Percentiles rank a stretch among this genome's conserved stretches.
phyloP scores from a whole-genome alignment of 1,140 invertebrate species.

The Centruroides sculpturatus region DNA sequence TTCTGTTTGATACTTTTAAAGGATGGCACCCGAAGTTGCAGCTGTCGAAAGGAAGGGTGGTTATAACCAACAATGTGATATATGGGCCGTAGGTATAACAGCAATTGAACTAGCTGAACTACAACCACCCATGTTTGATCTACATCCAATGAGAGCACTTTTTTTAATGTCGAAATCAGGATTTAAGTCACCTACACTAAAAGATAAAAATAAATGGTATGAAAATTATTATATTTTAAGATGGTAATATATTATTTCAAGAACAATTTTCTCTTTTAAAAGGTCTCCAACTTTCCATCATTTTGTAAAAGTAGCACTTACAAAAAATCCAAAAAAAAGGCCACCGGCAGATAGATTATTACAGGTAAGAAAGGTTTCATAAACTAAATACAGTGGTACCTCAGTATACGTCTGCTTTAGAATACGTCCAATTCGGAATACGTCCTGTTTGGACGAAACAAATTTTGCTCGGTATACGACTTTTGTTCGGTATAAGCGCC shows the following conservation, averaged over 20 bases:
- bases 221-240: neutral
- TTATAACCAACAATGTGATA: conserved; percentile 98
- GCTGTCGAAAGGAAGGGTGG: conserved; percentile 98
- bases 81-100: conserved; percentile 98
- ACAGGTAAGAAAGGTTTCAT: no score
- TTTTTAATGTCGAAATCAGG: conserved; percentile 98
- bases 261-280: neutral
- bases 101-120: conserved; percentile 97
- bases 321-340: conserved; percentile 23
- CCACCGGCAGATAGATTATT: no score
- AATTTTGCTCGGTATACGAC: no score
- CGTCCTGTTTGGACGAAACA: no score
- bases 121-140: conserved; percentile 98
- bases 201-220: conserved; percentile 88
- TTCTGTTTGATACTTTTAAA: neutral
- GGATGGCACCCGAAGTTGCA: conserved; percentile 55
- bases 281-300: conserved; percentile 85
- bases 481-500: no score
- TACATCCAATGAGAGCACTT: conserved; percentile 95
- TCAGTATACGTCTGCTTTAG: no score
- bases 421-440: no score
- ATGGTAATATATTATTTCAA: neutral
- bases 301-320: conserved; percentile 72
- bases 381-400: no score
- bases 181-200: conserved; percentile 93